Base-by-base conservation (phyloP, 2,888 invertebrate species). In the Drosophila mimica region DNA sequence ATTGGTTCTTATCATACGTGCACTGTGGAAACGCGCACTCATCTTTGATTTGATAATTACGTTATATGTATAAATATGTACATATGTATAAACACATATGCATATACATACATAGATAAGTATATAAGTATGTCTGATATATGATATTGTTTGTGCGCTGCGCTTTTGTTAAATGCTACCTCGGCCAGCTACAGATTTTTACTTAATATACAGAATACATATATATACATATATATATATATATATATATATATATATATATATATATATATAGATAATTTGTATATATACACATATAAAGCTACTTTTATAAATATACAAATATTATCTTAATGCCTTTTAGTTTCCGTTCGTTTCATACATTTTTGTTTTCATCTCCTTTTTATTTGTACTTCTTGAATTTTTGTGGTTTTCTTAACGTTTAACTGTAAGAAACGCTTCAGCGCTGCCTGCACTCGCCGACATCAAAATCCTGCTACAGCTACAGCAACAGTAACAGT, bases 391-490 rank as follows among this genome's bases (percentile, higher is more conserved):
- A 43, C 62, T 49, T 76, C 34, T 59, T 60, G 30, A 43, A 48
- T 58, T 57, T 57, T 67, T 61, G 66, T 75, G 31, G 33, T 70
- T 60, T 70, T 63, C 57, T 74, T 58, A 61, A 74, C 38, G 66
- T 74, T 61, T 71, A 53, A 79, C 36, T 79, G 76, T 79, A 76
- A 79, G 72, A 76, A 76, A 79, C 66, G 79, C 79, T 80, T 80
- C 75, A 85, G 83, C 75, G 78, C 82, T 84, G 83, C 83, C 81
- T 82, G 68, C 75, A 80, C 76, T 66, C 56, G 76, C 80, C 79
- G 79, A 76, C 77, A 73, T 76, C 74, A 74, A 76, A 76, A 58
- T 70, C 74, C 74, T 72, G 79, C 79, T 79, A 78, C 79, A 78
- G 79, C 80, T 76, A 76, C 82, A 54, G 69, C 71, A 73, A 57